Conservation (phyloP, 2,888 invertebrate genomes). For the Lottia scabra region DNA sequence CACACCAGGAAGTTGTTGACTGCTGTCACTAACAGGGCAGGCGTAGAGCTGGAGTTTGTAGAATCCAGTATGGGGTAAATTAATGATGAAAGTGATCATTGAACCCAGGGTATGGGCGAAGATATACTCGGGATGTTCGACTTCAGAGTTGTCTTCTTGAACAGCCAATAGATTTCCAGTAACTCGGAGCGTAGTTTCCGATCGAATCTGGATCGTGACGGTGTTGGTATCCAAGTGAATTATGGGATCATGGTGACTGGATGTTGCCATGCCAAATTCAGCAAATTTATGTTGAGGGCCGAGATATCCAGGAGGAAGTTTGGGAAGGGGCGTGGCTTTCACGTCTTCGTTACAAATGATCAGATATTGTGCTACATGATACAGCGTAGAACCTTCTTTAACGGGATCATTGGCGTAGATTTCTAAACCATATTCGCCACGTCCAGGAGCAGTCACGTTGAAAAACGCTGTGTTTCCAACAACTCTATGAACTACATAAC, state of each 20-base stretch:
- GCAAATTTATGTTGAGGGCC: conserved; percentile 67
- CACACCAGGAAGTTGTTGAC: conserved; percentile 68
- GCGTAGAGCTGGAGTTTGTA: conserved; percentile 69
- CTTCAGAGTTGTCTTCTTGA: conserved; percentile 41
- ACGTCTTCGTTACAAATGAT: conserved; percentile 65
- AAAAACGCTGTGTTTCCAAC: conserved; percentile 67
- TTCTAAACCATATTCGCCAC: conserved; percentile 68
- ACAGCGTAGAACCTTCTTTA: conserved; percentile 65
- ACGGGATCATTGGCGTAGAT: conserved; percentile 68
- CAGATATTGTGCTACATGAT: conserved; percentile 67
- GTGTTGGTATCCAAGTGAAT: conserved; percentile 62
- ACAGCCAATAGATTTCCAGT: conserved; percentile 67
- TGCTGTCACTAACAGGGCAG: conserved; percentile 60
- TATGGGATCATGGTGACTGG: conserved; percentile 65
- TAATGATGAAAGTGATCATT: conserved; percentile 55
- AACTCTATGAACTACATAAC: conserved; percentile 64
- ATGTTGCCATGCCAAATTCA: conserved; percentile 60
- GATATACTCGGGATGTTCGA: conserved; percentile 61
- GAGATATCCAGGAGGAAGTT: conserved; percentile 67
- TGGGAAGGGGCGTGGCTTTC: conserved; percentile 61
- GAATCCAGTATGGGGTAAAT: conserved; percentile 63
- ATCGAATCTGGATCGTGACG: conserved; percentile 55
- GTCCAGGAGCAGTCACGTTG: conserved; percentile 63
- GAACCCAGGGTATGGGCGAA: conserved; percentile 62
- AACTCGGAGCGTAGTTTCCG: conserved; percentile 60